These are phyloP conservation scores for Clangula hyemalis DNA, from an alignment of 2,797 vertebrate species.

Conservation along the genomic window DNA sequence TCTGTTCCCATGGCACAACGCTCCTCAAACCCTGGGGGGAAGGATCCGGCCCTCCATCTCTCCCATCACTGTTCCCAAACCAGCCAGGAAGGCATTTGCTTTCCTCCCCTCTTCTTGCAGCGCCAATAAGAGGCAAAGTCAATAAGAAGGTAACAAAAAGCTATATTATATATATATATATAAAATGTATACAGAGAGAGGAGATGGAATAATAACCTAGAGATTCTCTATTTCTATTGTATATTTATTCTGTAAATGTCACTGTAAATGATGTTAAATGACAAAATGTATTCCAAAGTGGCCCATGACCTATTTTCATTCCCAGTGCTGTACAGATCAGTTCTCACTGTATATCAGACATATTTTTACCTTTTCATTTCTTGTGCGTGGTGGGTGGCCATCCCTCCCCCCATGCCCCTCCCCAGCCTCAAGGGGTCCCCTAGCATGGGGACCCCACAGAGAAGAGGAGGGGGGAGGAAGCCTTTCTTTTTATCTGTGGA, in stretches of 20 bases:
- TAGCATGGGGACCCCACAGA: neutral
- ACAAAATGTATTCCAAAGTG: constrained; percentile 78
- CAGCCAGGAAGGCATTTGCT: neutral
- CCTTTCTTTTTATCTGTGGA: constrained; percentile 29
- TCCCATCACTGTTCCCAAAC: neutral
- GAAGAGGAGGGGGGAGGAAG: neutral
- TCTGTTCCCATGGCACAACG: fast-evolving
- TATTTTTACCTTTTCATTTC: constrained; percentile 73
- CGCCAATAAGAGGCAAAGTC: neutral
- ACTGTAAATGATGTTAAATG: constrained; percentile 84
- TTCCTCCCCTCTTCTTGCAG: constrained; percentile 7
- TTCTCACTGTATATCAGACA: constrained; percentile 79
- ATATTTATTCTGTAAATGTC: constrained; percentile 86
- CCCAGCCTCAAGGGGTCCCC: neutral
- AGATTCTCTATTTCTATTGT: constrained; percentile 83
- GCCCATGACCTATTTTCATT: constrained; percentile 80
- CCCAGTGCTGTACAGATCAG: constrained; percentile 83
- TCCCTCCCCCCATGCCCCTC: neutral
- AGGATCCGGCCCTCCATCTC: neutral
- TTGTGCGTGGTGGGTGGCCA: constrained; percentile 49
- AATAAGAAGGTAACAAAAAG: constrained; percentile 65
- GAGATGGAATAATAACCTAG: constrained; percentile 55
- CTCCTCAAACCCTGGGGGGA: neutral
- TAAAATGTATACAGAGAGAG: constrained; percentile 35
- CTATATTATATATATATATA: constrained; percentile 71